Percentiles rank a stretch among this genome's conserved stretches.
These are phyloP conservation scores for Aphodius sticticus DNA, from an alignment of 2,888 invertebrate genomes.

Conservation along the genomic window DNA sequence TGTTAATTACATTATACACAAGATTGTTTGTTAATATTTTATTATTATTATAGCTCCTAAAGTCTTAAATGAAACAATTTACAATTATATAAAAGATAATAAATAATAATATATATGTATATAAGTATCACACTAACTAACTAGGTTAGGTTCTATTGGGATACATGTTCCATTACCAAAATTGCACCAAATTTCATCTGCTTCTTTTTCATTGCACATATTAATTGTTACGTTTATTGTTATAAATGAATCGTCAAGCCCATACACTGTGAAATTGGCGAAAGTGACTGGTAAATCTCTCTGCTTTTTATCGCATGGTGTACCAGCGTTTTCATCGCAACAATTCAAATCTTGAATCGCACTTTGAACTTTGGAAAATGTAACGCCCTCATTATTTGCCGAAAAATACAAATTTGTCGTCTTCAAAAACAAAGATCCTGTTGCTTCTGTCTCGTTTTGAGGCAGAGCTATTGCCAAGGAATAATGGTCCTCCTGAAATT, in stretches of 20 bases:
- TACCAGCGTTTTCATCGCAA: neutral
- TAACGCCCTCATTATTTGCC: conserved; percentile 28
- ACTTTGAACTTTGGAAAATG: conserved; percentile 25
- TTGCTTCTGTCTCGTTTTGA: conserved; percentile 25
- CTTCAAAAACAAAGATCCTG: conserved; percentile 32
- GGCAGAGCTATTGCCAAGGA: conserved; percentile 34
- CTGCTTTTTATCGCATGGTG: neutral
- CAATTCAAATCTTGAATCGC: neutral
- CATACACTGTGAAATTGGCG: neutral
- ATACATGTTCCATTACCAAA: neutral
- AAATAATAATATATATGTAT: too few relatives aligned
- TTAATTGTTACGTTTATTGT: neutral
- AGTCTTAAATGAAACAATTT: too few relatives aligned
- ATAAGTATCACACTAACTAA: too few relatives aligned
- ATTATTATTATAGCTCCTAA: too few relatives aligned
- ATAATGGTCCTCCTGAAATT: conserved; percentile 28
- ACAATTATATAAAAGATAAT: too few relatives aligned
- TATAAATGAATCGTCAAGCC: neutral
- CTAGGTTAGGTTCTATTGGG: too few relatives aligned
- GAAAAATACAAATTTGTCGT: conserved; percentile 20
- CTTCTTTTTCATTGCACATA: neutral
- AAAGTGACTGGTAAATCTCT: neutral
- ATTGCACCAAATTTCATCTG: neutral
- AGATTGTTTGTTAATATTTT: too few relatives aligned
- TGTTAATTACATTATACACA: too few relatives aligned